phyloP scores from a whole-genome alignment of 1,140 invertebrate species.

The Lepidurus packardi region DNA sequence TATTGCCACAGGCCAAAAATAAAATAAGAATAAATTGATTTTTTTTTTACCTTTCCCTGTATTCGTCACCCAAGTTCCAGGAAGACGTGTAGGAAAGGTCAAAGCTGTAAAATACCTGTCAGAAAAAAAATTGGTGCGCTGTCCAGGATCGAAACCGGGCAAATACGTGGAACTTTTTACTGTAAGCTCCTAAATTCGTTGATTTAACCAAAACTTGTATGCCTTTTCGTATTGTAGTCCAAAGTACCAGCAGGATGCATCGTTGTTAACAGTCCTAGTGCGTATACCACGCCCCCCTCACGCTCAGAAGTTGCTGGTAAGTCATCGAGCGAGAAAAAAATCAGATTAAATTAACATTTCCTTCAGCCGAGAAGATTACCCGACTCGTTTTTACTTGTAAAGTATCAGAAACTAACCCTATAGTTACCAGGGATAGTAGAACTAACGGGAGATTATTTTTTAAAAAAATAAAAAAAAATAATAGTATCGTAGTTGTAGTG shows the following conservation, averaged over 20 bases:
- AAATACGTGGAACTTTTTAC: slow-evolving; percentile 34
- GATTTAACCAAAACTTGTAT: too few relatives aligned
- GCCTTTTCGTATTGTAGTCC: slow-evolving; percentile 24
- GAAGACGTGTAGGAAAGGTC: neutral
- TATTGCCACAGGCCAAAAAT: neutral
- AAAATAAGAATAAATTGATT: neutral
- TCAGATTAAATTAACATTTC: neutral
- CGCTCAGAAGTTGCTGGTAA: neutral
- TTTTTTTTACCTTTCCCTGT: too few relatives aligned
- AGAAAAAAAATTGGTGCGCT: slow-evolving; percentile 28
- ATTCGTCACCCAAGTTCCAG: neutral
- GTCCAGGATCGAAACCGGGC: slow-evolving; percentile 30
- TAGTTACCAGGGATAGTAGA: neutral
- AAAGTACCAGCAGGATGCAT: slow-evolving; percentile 33
- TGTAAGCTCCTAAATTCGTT: too few relatives aligned
- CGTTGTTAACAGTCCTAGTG: slow-evolving; percentile 29
- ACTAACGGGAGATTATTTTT: neutral
- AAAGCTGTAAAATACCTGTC: neutral
- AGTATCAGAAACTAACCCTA: neutral
- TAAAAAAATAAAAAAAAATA: too few relatives aligned
- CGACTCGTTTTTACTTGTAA: too few relatives aligned
- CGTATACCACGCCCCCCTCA: slow-evolving; percentile 22
- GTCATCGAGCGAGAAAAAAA: neutral
- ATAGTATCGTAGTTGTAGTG: neutral
- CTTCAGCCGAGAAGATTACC: too few relatives aligned